A percentile compares a stretch with the other conserved stretches of the same genome.
phyloP scores from a whole-genome alignment of 2,888 invertebrate species.

The Stenichneumon culpator region DNA sequence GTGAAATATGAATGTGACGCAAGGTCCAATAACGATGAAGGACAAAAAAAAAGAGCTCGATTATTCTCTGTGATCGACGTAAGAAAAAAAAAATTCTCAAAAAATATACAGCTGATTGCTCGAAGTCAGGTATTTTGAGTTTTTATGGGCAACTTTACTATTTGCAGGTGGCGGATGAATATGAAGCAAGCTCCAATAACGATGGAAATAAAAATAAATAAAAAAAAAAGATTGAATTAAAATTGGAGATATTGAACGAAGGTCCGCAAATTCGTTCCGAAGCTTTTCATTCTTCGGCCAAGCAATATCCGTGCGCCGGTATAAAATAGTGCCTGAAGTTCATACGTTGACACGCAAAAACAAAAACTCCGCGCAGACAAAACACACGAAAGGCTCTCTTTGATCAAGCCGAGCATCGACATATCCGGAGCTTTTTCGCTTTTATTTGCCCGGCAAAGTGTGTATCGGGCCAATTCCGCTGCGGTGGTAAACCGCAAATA shows the following conservation, averaged over 20 bases:
- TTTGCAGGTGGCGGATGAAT: not conserved
- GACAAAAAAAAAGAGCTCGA: not conserved
- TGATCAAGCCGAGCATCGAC: conserved; percentile 13
- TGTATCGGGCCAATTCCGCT: conserved; percentile 13
- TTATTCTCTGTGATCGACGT: not conserved
- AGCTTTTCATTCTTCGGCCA: not conserved
- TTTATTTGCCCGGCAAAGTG: conserved; percentile 19
- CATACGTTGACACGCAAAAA: not conserved
- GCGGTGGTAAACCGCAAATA: conserved; percentile 32
- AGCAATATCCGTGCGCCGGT: not conserved
- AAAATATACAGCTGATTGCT: not conserved
- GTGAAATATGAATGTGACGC: not conserved
- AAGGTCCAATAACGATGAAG: not conserved
- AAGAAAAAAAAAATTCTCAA: too few relatives aligned
- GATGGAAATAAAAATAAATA: not conserved
- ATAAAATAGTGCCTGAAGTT: not conserved
- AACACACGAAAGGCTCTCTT: conserved; percentile 17
- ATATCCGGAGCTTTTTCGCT: not conserved
- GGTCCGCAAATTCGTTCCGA: not conserved
- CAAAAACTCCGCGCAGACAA: not conserved
- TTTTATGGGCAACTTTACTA: not conserved
- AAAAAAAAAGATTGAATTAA: not conserved
- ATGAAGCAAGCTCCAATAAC: not conserved
- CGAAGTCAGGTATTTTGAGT: not conserved
- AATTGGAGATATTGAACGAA: not conserved